Evolutionary conservation across 2,113 vertebrate species (phyloP).

Genomic region (Dicerorhinus sumatrensis): DNA sequence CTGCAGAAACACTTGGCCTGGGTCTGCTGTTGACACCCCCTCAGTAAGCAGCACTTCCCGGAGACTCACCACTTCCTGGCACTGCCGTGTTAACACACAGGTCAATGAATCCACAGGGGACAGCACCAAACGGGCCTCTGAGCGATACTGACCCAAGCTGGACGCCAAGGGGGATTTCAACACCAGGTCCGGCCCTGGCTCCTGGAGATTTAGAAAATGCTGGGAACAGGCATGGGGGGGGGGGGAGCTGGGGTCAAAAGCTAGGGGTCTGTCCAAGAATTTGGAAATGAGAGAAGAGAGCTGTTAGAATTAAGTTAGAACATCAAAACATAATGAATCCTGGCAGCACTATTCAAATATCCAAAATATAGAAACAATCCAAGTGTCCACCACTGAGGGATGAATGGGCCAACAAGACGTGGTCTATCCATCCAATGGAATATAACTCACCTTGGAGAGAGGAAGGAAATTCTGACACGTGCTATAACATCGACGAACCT

Average conservation of each 20-base stretch:
- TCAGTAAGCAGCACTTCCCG: not conserved
- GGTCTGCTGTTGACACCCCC: not conserved
- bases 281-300: not conserved
- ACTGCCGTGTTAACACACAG: not conserved
- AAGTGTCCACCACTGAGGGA: accelerated
- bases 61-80: not conserved
- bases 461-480: not conserved
- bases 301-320: not conserved
- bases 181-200: not conserved
- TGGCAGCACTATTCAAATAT: not conserved
- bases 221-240: accelerated
- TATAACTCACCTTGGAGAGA: accelerated
- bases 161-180: not conserved
- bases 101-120: not conserved
- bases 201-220: not conserved
- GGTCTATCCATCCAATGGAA: accelerated
- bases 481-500: accelerated
- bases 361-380: accelerated
- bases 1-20: not conserved
- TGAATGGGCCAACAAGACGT: accelerated
- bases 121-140: not conserved
- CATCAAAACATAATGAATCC: accelerated
- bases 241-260: accelerated
- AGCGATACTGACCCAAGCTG: too few species aligned
- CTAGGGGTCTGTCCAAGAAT: not conserved